phyloP scores from a whole-genome alignment of 2,888 invertebrate species.

The Linyphia triangularis region DNA sequence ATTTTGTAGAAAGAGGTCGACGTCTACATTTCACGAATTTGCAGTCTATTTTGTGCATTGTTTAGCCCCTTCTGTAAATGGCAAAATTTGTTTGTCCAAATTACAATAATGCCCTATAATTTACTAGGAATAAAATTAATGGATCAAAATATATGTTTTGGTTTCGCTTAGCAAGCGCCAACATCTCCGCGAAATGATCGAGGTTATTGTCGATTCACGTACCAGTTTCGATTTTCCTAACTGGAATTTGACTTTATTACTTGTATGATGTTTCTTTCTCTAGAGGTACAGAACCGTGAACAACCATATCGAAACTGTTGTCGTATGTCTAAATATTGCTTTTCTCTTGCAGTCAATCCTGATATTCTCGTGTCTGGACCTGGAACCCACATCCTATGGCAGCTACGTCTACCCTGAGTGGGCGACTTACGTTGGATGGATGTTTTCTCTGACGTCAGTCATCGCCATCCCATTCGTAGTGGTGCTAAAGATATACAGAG shows the following conservation, averaged over 20 bases:
- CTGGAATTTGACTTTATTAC: neutral
- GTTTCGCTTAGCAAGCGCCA: no score
- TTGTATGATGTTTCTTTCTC: neutral
- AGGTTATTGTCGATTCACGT: neutral
- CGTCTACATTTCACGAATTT: no score
- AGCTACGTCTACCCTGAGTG: slow-evolving; percentile 86
- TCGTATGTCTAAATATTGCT: neutral
- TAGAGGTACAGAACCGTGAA: neutral
- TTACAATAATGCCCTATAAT: no score
- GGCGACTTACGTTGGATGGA: slow-evolving; percentile 87
- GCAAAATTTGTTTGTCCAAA: no score
- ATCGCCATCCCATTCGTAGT: slow-evolving; percentile 85
- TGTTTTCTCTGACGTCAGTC: slow-evolving; percentile 86
- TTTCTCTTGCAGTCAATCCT: slow-evolving; percentile 84
- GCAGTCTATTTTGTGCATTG: no score
- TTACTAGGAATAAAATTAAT: no score
- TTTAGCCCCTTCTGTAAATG: no score
- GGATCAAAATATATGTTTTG: no score
- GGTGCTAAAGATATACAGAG: slow-evolving; percentile 80
- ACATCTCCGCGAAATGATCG: neutral
- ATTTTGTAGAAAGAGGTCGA: no score
- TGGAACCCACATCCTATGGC: slow-evolving; percentile 83
- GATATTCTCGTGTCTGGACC: slow-evolving; percentile 86
- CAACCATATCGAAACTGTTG: neutral
- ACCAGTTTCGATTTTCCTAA: neutral